phyloP scores from a whole-genome alignment of 2,797 vertebrate species.

The Gymnodraco acuticeps region DNA sequence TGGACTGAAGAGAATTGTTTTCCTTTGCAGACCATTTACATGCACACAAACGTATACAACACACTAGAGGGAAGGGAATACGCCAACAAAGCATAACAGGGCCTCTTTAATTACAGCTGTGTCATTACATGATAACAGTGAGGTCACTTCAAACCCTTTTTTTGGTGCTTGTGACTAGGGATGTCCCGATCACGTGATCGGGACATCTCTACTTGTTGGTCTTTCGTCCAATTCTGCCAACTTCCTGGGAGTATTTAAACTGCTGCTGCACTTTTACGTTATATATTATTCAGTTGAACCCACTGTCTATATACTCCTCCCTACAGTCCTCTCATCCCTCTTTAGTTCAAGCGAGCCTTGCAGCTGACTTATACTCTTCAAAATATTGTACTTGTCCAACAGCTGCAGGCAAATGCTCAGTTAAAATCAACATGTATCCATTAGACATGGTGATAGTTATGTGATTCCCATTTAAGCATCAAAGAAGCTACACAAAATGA shows the following conservation, averaged over 20 bases:
- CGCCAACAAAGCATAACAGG: too few species aligned
- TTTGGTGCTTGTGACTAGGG: background rate
- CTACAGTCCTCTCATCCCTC: background rate
- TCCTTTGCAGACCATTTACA: too few species aligned
- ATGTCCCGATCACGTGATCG: too few species aligned
- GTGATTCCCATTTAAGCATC: conserved; percentile 5
- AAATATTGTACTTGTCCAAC: background rate
- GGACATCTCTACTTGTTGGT: too few species aligned
- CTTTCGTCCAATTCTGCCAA: background rate
- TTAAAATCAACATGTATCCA: conserved; percentile 14
- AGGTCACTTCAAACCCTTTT: background rate
- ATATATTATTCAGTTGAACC: background rate
- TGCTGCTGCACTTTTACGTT: background rate
- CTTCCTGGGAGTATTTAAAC: background rate
- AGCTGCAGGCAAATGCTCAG: background rate
- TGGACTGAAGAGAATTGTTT: too few species aligned
- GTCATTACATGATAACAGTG: background rate
- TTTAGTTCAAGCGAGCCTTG: conserved; percentile 21
- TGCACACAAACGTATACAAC: too few species aligned
- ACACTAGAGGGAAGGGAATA: too few species aligned
- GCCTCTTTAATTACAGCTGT: background rate
- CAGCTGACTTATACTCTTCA: conserved; percentile 25
- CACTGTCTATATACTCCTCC: conserved; percentile 10
- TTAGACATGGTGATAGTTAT: background rate
- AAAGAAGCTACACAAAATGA: conserved; percentile 33